Base-by-base conservation (phyloP, 2,113 vertebrate genomes). In the Alosa alosa region DNA sequence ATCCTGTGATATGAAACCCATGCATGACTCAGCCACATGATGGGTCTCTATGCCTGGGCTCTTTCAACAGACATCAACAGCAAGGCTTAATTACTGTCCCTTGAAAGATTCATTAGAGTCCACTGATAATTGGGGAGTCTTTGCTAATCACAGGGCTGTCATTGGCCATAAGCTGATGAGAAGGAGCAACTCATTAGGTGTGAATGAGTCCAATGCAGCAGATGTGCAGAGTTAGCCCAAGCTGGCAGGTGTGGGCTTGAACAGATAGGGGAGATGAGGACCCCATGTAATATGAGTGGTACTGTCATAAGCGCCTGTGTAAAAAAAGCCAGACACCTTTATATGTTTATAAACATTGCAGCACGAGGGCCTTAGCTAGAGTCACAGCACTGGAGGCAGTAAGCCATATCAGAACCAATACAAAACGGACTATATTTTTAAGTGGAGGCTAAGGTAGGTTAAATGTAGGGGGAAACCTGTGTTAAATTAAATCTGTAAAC, bases 61-160 rank as follows among this genome's bases (percentile, higher is more conserved):
- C n/a, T 8, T 72, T 25, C 10, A 7, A 11, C 8, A 13, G n/a
- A 36, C 64, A 36, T 72, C 64, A 22, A 9, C n/a, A 36, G 64
- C 20, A 6, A 72, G n/a, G 64, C 64, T 72, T 72, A 72, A 72
- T 72, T 25, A 72, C n/a, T 9, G 25, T 72, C 25, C 64, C 64
- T 36, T 72, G 64, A 72, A 72, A 72, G 64, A 72, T 72, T 72
- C 64, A 72, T 72, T 36, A 72, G 64, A 36, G n/a, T 72, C 64
- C 25, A 72, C n/a, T 72, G 64, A 36, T 72, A 72, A 72, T 72
- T 72, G 64, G 13, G n/a, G 64, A 15, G n/a, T 13, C 64, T 15
- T 15, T 72, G n/a, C 64, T 31, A 72, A 72, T 72, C 64, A 72
- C 64, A 36, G 64, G 64, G 31, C 64, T 72, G 64, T 72, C 8